A percentile compares a stretch with the other conserved stretches of the same genome.
These are phyloP conservation scores for Corydoras maculifer DNA, from an alignment of 2,113 vertebrate genomes.

Conservation along the genomic window DNA sequence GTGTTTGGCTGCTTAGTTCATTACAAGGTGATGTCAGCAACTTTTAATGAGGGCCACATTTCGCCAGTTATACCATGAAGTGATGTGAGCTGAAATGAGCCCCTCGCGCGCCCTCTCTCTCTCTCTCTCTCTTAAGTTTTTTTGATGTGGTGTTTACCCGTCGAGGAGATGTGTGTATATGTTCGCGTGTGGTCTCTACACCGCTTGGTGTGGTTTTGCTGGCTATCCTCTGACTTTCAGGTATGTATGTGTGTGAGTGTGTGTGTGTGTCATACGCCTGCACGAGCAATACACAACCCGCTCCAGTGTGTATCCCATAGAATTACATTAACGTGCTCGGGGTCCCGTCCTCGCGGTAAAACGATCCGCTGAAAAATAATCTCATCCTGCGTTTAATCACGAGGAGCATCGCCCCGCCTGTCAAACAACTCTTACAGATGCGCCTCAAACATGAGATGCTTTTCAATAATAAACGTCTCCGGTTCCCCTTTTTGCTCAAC, in stretches of 20 bases:
- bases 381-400: conserved; percentile 15
- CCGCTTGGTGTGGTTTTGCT: conserved; percentile 16
- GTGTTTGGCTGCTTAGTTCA: conserved; percentile 34
- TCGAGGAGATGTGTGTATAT: conserved; percentile 31
- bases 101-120: neutral
- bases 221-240: conserved; percentile 32
- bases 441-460: conserved; percentile 13
- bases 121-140: neutral
- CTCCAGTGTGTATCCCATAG: conserved; percentile 14
- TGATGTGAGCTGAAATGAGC: conserved; percentile 35
- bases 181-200: conserved; percentile 40
- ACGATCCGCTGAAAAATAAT: conserved; percentile 3
- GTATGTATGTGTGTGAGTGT: conserved; percentile 5
- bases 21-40: conserved; percentile 48
- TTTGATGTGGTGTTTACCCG: conserved; percentile 47
- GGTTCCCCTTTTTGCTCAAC: no score
- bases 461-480: no score
- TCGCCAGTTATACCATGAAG: conserved; percentile 40
- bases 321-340: neutral
- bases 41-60: conserved; percentile 43
- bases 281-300: neutral
- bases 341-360: conserved; percentile 11
- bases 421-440: conserved; percentile 26
- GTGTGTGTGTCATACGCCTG: neutral
- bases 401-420: conserved; percentile 24